phyloP scores from a whole-genome alignment of 2,113 vertebrate genomes.

The Dolichotis patagonum region DNA sequence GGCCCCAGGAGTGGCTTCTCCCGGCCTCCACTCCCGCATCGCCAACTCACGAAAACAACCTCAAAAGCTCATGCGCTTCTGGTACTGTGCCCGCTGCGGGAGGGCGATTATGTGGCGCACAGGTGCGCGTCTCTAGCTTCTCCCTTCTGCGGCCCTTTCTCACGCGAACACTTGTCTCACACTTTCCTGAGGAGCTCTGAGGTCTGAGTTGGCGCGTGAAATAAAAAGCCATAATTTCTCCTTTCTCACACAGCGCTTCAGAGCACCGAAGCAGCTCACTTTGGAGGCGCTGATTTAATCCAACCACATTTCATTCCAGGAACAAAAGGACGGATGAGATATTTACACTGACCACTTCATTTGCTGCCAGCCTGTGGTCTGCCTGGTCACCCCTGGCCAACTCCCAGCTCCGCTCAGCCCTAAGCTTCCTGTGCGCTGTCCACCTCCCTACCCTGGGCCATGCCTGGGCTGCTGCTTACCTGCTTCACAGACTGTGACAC shows the following conservation, averaged over 20 bases:
- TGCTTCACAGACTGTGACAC: background rate
- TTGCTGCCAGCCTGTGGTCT: background rate
- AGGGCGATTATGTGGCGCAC: background rate
- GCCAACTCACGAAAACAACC: background rate
- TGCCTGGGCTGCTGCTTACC: background rate
- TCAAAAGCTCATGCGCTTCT: background rate
- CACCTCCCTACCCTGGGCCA: background rate
- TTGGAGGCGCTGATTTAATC: background rate
- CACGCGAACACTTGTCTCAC: background rate
- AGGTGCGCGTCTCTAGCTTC: background rate
- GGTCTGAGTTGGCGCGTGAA: background rate
- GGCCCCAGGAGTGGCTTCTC: background rate
- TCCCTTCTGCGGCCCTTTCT: background rate
- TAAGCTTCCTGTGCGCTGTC: background rate
- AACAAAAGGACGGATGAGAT: background rate
- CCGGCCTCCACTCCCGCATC: background rate
- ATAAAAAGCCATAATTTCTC: background rate
- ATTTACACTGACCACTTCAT: background rate
- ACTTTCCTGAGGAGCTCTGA: background rate
- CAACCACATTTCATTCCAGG: background rate
- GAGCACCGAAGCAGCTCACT: background rate
- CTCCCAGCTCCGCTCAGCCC: background rate
- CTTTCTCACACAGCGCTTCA: background rate
- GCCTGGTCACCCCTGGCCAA: background rate
- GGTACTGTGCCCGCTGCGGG: background rate